These are phyloP conservation scores for Meloidogyne floridensis DNA, from an alignment of 1,140 invertebrate genomes.

Conservation along the genomic window DNA sequence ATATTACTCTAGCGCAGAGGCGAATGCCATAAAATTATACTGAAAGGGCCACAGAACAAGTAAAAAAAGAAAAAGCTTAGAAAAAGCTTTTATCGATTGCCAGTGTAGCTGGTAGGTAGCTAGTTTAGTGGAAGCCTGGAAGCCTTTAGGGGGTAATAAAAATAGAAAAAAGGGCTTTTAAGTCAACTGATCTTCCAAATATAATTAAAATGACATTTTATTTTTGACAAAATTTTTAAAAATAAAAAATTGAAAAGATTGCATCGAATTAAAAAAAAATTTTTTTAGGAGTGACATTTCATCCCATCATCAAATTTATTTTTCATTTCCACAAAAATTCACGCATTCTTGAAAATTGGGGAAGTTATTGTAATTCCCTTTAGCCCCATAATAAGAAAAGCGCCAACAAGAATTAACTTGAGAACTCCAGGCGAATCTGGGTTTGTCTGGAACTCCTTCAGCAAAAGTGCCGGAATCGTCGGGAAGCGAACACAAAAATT, in stretches of 20 bases:
- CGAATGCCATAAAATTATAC: no score
- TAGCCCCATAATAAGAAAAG: conserved; percentile 53
- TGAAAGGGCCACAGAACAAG: no score
- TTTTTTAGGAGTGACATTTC: not conserved
- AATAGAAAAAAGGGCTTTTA: no score
- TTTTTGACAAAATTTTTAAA: no score
- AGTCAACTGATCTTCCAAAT: no score
- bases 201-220: no score
- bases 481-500: conserved; percentile 48
- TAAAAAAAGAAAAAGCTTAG: no score
- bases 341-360: conserved; percentile 44
- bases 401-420: conserved; percentile 51
- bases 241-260: not conserved
- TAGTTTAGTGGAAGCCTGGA: no score
- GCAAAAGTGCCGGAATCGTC: conserved; percentile 56
- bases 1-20: no score
- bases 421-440: conserved; percentile 50
- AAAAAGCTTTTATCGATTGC: no score
- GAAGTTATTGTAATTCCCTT: conserved; percentile 54
- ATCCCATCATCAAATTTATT: conserved; percentile 1
- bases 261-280: not conserved
- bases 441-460: conserved; percentile 52
- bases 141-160: no score
- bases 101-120: no score
- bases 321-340: conserved; percentile 41